These are phyloP conservation scores for Porites rus DNA, from an alignment of 92 coral and sea anemone genomes.

Conservation along the genomic window DNA sequence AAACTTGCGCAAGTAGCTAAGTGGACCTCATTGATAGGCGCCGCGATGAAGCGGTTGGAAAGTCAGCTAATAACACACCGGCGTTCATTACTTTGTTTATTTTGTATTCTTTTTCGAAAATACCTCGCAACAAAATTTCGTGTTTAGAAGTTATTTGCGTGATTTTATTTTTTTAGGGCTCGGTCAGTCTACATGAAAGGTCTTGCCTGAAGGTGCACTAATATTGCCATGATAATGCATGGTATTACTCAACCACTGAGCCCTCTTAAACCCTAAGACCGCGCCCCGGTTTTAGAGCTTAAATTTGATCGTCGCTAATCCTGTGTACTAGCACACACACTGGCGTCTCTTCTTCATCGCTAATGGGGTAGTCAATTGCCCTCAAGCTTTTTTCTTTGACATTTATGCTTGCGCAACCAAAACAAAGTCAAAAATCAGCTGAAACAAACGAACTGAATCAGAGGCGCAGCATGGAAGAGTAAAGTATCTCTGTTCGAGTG, in stretches of 20 bases:
- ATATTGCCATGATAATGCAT: neutral
- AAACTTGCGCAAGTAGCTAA: neutral
- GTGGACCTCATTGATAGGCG: neutral
- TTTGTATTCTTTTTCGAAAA: neutral
- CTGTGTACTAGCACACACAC: constrained; percentile 4
- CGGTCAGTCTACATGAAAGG: neutral
- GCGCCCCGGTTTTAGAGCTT: constrained; percentile 29
- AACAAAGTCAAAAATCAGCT: constrained; percentile 48
- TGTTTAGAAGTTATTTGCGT: neutral
- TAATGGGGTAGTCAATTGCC: constrained; percentile 23
- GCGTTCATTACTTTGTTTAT: no score
- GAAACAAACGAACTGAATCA: constrained; percentile 21
- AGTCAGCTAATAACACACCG: no score
- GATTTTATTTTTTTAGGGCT: neutral
- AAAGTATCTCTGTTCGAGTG: neutral
- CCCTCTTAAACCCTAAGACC: neutral
- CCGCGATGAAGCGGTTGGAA: neutral
- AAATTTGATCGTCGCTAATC: constrained; percentile 15
- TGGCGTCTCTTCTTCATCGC: constrained; percentile 15
- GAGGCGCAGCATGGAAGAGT: neutral
- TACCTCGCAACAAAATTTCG: neutral
- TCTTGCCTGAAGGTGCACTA: neutral
- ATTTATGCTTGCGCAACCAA: constrained; percentile 37
- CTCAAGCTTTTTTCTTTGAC: constrained; percentile 18
- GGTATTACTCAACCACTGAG: neutral